Conservation (phyloP, 2,113 vertebrate genomes). For the Ammodytes marinus region DNA sequence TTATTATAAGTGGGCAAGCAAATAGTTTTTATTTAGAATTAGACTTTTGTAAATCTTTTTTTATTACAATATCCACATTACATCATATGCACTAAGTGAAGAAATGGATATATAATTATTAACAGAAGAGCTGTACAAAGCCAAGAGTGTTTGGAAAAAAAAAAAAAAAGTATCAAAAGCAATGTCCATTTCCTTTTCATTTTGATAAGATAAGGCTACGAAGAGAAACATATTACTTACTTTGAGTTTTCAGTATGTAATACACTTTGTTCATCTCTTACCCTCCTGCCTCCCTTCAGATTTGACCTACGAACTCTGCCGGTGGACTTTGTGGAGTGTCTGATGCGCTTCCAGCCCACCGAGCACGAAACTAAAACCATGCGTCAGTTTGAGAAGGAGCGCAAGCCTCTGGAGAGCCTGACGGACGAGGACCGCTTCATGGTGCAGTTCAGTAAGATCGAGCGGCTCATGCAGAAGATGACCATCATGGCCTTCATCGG, state of each 20-base stretch:
- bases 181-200: not conserved
- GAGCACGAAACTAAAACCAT: conserved; percentile 91
- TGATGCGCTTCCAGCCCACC: conserved; percentile 95
- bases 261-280: not conserved
- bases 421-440: conserved; percentile 96
- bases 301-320: conserved; percentile 92
- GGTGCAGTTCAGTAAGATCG: conserved; percentile 96
- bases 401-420: conserved; percentile 92
- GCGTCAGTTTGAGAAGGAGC: conserved; percentile 93
- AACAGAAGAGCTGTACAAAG: too few species aligned
- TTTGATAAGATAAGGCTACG: too few species aligned
- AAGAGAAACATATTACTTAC: too few species aligned
- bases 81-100: too few species aligned
- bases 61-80: too few species aligned
- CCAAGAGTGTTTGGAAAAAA: too few species aligned
- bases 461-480: conserved; percentile 95
- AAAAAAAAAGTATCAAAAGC: too few species aligned
- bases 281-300: conserved; percentile 70
- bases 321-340: conserved; percentile 94
- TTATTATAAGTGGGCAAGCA: too few species aligned
- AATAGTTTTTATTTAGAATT: too few species aligned
- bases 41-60: too few species aligned
- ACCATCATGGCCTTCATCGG: conserved; percentile 96
- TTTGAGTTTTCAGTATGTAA: not conserved
- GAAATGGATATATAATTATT: too few species aligned